phyloP scores from a whole-genome alignment of 1,140 invertebrate species.

The Ceratina australensis region DNA sequence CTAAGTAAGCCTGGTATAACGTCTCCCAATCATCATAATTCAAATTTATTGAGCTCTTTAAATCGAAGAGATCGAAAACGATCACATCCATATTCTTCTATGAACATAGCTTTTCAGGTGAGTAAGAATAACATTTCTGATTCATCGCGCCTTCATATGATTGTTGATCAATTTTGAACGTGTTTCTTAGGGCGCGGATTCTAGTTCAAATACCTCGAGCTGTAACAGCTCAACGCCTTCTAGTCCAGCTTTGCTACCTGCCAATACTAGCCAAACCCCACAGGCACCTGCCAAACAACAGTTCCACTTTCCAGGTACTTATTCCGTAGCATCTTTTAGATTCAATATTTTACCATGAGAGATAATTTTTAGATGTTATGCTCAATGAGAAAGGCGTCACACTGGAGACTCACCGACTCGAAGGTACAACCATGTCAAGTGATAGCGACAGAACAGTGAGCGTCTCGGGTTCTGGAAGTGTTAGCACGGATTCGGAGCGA shows the following conservation, averaged over 20 bases:
- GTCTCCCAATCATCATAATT: conserved; percentile 76
- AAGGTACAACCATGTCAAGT: conserved; percentile 86
- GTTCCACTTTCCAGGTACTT: conserved; percentile 93
- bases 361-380: conserved; percentile 74
- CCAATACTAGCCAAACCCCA: conserved; percentile 79
- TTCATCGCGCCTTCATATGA: too few species aligned
- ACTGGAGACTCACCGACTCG: conserved; percentile 82
- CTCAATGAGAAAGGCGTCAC: conserved; percentile 80
- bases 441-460: conserved; percentile 93
- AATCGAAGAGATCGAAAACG: conserved; percentile 78
- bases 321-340: not conserved
- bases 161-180: conserved; percentile 7
- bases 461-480: conserved; percentile 84
- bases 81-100: conserved; percentile 81
- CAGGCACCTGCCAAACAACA: conserved; percentile 82
- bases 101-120: conserved; percentile 83
- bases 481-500: conserved; percentile 90
- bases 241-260: conserved; percentile 89
- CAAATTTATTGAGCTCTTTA: conserved; percentile 70
- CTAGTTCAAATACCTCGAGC: conserved; percentile 96
- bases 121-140: not conserved
- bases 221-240: conserved; percentile 98
- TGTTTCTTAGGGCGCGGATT: conserved; percentile 84
- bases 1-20: conserved; percentile 72
- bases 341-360: not conserved